Evolutionary conservation across 2,888 invertebrate species (phyloP).

Genomic region (Epistrophe grossulariae): DNA sequence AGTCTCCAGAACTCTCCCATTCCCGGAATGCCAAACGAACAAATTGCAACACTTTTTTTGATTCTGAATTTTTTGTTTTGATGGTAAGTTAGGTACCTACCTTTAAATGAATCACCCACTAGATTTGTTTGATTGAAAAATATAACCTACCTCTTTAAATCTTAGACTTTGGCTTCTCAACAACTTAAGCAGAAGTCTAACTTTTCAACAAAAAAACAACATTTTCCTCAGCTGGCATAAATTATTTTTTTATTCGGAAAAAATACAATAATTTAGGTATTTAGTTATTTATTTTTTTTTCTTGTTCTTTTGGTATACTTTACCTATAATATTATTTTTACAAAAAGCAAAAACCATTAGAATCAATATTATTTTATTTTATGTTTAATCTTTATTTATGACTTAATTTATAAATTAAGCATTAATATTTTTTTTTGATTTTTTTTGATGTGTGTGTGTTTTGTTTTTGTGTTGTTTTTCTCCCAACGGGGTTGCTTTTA

Average conservation of each 20-base stretch:
- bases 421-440: constrained; percentile 42
- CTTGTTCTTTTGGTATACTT: constrained; percentile 22
- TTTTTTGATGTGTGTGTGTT: constrained; percentile 73
- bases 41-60: too few relatives aligned
- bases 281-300: constrained; percentile 27
- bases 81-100: too few relatives aligned
- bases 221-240: constrained; percentile 66
- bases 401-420: constrained; percentile 25
- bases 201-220: neutral
- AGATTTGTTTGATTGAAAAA: too few relatives aligned
- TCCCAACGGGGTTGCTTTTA: constrained; percentile 72
- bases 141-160: too few relatives aligned
- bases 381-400: constrained; percentile 18
- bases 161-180: too few relatives aligned
- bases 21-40: too few relatives aligned
- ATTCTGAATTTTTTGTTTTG: too few relatives aligned
- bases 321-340: constrained; percentile 63
- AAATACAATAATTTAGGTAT: constrained; percentile 56
- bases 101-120: too few relatives aligned
- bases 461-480: constrained; percentile 71
- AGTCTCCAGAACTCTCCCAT: too few relatives aligned
- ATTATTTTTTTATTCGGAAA: constrained; percentile 69
- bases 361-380: constrained; percentile 31
- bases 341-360: constrained; percentile 70
- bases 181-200: too few relatives aligned